These are phyloP conservation scores for Cartodere bifasciata DNA, from an alignment of 2,888 invertebrate genomes.

Conservation along the genomic window DNA sequence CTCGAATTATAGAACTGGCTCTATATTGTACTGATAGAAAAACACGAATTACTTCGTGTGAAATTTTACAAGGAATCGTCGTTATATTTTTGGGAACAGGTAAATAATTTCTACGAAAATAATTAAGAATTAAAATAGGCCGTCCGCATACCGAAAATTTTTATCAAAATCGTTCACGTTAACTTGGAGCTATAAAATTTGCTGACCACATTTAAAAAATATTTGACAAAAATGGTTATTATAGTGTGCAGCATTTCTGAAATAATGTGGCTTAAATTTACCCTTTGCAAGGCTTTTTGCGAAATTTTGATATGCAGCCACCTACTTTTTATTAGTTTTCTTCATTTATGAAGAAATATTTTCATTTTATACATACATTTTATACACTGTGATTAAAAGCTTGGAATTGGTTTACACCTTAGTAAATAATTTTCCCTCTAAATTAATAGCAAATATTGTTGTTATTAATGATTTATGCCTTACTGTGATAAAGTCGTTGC, in stretches of 20 bases:
- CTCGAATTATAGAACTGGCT: conserved; percentile 48
- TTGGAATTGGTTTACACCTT: conserved; percentile 26
- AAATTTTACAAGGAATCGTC: conserved; percentile 51
- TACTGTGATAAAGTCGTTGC: conserved; percentile 18
- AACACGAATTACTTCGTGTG: conserved; percentile 56
- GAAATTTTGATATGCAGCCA: too few species aligned
- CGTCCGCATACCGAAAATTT: too few species aligned
- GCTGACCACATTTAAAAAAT: too few species aligned
- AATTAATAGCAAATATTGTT: conserved; percentile 23
- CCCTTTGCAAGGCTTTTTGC: too few species aligned
- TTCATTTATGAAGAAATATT: too few species aligned
- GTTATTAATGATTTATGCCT: conserved; percentile 22
- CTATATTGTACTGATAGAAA: conserved; percentile 49
- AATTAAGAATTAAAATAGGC: too few species aligned
- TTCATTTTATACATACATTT: too few species aligned
- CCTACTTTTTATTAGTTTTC: too few species aligned
- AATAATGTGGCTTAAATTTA: conserved; percentile 2
- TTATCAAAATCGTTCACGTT: too few species aligned
- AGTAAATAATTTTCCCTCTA: conserved; percentile 24
- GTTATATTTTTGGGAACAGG: conserved; percentile 48
- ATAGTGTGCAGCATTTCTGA: too few species aligned
- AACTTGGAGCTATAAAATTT: too few species aligned
- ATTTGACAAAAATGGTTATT: too few species aligned
- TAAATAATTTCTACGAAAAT: conserved; percentile 22
- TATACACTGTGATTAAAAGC: conserved; percentile 18